Percentiles rank a stretch among this genome's conserved stretches.
These are phyloP conservation scores for Cantharis rustica DNA, from an alignment of 2,888 invertebrate species.

Conservation along the genomic window DNA sequence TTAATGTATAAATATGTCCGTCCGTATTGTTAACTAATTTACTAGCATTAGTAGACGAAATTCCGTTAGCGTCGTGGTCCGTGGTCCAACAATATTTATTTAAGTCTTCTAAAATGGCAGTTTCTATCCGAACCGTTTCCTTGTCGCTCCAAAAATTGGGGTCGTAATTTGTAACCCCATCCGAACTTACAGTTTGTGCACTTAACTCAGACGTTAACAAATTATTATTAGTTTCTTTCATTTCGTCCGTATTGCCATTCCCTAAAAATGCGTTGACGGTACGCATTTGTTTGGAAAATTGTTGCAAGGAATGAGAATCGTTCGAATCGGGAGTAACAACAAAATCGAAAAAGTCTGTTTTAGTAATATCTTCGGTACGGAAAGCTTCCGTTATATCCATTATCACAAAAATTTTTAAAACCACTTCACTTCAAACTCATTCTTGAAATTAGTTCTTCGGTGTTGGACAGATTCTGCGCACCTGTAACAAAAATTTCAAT, in stretches of 20 bases:
- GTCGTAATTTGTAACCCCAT: conserved; percentile 53
- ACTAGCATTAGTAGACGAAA: conserved; percentile 58
- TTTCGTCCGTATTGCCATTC: conserved; percentile 58
- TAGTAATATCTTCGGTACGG: conserved; percentile 80
- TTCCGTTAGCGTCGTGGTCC: conserved; percentile 61
- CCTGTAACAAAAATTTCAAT: not conserved
- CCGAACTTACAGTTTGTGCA: conserved; percentile 57
- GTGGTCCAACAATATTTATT: conserved; percentile 84
- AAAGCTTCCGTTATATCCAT: conserved; percentile 86
- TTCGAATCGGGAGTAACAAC: conserved; percentile 80
- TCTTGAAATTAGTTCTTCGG: not conserved
- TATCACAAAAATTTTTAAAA: conserved; percentile 56
- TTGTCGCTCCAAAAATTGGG: conserved; percentile 72
- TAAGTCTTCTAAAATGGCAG: conserved; percentile 80
- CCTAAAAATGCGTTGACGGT: conserved; percentile 70
- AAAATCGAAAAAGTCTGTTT: conserved; percentile 89
- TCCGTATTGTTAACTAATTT: conserved; percentile 69
- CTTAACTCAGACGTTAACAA: conserved; percentile 48
- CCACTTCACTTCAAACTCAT: not conserved
- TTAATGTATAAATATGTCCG: conserved; percentile 83
- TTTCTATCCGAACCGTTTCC: conserved; percentile 72
- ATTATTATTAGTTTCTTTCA: conserved; percentile 62
- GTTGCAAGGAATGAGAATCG: conserved; percentile 64
- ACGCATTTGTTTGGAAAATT: conserved; percentile 71
- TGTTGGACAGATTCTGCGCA: conserved; percentile 10